These are phyloP conservation scores for Urocynchramus pylzowi DNA, from an alignment of 2,113 vertebrate genomes.

Conservation along the genomic window DNA sequence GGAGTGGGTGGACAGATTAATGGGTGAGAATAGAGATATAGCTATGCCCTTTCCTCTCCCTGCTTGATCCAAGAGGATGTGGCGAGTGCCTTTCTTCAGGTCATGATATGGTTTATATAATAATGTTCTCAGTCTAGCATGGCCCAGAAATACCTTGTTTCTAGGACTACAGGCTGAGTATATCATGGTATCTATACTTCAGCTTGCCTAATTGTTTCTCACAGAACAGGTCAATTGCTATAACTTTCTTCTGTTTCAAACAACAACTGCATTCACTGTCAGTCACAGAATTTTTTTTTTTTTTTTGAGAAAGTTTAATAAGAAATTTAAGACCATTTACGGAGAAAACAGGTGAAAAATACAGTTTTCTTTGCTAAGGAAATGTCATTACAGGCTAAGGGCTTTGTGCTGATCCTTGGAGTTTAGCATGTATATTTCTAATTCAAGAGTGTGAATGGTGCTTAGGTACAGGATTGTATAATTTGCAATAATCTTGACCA, in stretches of 20 bases:
- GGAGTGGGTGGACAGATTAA: neutral
- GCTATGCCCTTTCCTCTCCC: neutral
- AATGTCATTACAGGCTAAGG: neutral
- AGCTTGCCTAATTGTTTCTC: neutral
- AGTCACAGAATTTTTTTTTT: neutral
- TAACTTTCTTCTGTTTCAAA: neutral
- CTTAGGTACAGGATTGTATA: neutral
- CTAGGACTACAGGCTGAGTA: neutral
- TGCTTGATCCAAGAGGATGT: neutral
- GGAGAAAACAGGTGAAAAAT: neutral
- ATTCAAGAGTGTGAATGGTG: neutral
- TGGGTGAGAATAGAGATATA: neutral
- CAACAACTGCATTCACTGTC: neutral
- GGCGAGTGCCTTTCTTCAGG: neutral
- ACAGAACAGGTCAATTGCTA: neutral
- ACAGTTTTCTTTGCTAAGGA: neutral
- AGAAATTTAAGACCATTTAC: neutral
- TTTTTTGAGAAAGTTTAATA: neutral
- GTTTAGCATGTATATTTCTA: neutral
- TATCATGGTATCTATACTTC: neutral
- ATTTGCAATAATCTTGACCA: conserved; percentile 24
- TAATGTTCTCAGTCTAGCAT: neutral
- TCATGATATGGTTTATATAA: neutral
- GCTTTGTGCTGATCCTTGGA: neutral
- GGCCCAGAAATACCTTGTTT: neutral